Conservation (phyloP, 2,888 invertebrate genomes). For the Oscheius sp. region DNA sequence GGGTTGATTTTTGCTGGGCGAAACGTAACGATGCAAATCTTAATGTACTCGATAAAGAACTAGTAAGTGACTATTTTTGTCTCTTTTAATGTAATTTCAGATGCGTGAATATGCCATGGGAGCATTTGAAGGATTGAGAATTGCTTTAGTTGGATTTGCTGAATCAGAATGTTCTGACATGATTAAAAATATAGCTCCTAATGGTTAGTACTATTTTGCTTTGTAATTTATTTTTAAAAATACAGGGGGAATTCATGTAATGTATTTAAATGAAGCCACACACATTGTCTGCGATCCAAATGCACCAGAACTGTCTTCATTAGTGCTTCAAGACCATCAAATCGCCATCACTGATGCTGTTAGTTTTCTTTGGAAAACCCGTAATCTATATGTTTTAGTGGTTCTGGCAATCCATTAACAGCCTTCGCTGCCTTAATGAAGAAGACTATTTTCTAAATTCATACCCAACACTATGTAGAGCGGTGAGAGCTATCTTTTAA, state of each 20-base stretch:
- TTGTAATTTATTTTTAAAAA: not conserved
- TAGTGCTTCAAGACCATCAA: not conserved
- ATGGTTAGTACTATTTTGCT: slow-evolving; percentile 15
- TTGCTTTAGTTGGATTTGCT: slow-evolving; percentile 31
- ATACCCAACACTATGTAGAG: not conserved
- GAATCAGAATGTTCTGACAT: slow-evolving; percentile 30
- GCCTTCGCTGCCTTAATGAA: slow-evolving; percentile 27
- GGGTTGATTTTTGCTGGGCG: slow-evolving; percentile 18
- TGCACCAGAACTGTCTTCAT: not conserved
- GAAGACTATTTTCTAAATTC: slow-evolving; percentile 1
- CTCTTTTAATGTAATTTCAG: slow-evolving; percentile 15
- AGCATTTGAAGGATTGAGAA: slow-evolving; percentile 34
- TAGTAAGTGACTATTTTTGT: not conserved
- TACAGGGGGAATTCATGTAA: slow-evolving; percentile 32
- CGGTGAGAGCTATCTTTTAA: not conserved
- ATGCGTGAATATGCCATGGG: slow-evolving; percentile 17
- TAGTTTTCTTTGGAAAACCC: slow-evolving; percentile 1
- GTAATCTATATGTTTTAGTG: slow-evolving; percentile 25
- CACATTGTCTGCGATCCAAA: slow-evolving; percentile 37
- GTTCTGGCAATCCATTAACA: slow-evolving; percentile 35
- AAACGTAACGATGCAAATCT: not conserved
- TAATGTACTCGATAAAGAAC: not conserved
- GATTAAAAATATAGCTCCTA: slow-evolving; percentile 24
- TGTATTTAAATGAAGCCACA: slow-evolving; percentile 13
- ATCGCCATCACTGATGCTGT: slow-evolving; percentile 10